Evolutionary conservation across 2,888 invertebrate species (phyloP).

Genomic region (Plebejus argus): DNA sequence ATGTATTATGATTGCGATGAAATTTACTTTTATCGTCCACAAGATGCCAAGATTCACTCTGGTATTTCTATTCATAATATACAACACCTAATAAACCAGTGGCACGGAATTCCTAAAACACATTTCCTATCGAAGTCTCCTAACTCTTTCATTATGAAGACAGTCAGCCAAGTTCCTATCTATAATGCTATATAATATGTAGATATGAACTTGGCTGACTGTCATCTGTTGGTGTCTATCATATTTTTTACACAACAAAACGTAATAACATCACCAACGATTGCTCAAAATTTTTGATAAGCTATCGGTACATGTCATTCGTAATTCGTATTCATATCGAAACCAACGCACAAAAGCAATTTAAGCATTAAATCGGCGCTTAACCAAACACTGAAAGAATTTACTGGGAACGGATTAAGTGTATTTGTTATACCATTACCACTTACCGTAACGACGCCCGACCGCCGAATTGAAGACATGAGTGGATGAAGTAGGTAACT

Average conservation of each 20-base stretch:
- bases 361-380: not conserved
- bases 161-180: too few relatives aligned
- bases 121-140: too few relatives aligned
- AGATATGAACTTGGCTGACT: too few relatives aligned
- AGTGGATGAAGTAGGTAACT: too few relatives aligned
- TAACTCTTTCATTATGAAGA: too few relatives aligned
- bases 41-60: not conserved
- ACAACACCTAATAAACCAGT: not conserved
- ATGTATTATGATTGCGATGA: not conserved
- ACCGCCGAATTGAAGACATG: conserved; percentile 15
- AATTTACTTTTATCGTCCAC: not conserved
- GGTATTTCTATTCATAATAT: not conserved
- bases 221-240: too few relatives aligned
- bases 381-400: not conserved
- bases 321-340: not conserved
- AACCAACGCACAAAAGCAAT: not conserved
- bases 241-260: too few relatives aligned
- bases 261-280: not conserved
- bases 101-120: not conserved
- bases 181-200: too few relatives aligned
- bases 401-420: not conserved
- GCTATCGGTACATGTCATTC: not conserved
- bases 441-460: conserved; percentile 22
- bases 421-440: conserved; percentile 23
- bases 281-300: not conserved